Conservation (phyloP, 2,113 vertebrate species). For the Climacteris rufus region DNA sequence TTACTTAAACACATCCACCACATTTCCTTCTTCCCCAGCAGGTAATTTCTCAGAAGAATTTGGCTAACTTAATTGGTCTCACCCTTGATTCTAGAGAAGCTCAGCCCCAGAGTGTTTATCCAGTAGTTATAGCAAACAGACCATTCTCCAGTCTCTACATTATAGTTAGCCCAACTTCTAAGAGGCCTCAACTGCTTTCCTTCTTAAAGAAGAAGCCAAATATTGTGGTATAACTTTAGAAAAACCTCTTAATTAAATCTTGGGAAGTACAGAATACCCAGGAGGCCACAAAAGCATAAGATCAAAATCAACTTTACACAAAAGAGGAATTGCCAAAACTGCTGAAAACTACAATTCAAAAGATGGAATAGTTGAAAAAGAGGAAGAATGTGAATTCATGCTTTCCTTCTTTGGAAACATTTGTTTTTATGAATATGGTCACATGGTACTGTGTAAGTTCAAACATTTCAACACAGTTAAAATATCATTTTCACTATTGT, state of each 20-base stretch:
- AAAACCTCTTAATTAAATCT: background rate
- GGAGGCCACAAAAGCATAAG: background rate
- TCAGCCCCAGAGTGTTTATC: background rate
- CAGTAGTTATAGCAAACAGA: background rate
- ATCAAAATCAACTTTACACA: background rate
- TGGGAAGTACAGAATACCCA: background rate
- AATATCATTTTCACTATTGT: background rate
- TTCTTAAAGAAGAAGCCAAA: background rate
- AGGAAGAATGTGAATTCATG: background rate
- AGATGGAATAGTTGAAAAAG: background rate
- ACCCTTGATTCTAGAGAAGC: background rate
- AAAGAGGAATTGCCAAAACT: background rate
- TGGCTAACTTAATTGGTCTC: background rate
- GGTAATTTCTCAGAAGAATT: background rate
- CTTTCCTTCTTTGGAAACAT: background rate
- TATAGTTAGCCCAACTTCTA: background rate
- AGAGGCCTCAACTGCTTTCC: background rate
- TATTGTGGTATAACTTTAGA: background rate
- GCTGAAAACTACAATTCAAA: background rate
- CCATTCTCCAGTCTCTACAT: background rate
- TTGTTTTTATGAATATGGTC: background rate
- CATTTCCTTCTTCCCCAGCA: background rate
- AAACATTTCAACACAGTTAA: background rate
- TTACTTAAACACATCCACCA: background rate
- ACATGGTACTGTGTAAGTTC: background rate